phyloP scores from a whole-genome alignment of 2,113 vertebrate species.

The Zosterops japonicus region DNA sequence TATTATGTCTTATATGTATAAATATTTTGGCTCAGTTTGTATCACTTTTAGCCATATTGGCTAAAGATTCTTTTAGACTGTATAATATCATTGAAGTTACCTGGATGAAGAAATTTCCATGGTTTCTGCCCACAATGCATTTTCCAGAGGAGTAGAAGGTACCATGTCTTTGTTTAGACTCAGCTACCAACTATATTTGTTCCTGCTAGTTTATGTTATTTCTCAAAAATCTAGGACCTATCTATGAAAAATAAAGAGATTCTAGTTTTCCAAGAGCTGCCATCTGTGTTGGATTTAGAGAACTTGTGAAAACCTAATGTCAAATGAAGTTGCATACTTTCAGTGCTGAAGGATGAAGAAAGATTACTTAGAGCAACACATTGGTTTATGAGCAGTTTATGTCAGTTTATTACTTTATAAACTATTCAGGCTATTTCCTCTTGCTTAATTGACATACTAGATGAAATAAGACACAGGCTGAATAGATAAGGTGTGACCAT shows the following conservation, averaged over 20 bases:
- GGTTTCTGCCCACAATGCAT: not conserved
- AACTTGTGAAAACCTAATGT: not conserved
- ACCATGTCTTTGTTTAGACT: not conserved
- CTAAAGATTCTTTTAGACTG: not conserved
- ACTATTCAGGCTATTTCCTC: not conserved
- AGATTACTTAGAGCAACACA: not conserved
- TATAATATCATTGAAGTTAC: not conserved
- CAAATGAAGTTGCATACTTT: not conserved
- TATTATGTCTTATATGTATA: not conserved
- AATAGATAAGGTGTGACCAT: not conserved
- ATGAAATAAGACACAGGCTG: not conserved
- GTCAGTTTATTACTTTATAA: not conserved
- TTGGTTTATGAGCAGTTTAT: not conserved
- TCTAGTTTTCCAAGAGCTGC: not conserved
- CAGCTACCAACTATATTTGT: not conserved
- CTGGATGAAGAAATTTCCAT: not conserved
- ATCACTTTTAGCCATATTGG: not conserved
- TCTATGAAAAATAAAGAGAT: not conserved
- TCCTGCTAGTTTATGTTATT: not conserved
- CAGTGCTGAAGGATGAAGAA: not conserved
- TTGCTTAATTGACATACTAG: not conserved
- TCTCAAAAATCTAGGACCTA: not conserved
- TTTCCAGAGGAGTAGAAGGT: not conserved
- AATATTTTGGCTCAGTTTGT: not conserved
- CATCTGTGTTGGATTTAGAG: slow-evolving; percentile 10